Conservation (phyloP, 1,140 invertebrate genomes). For the Leucophenga varia region DNA sequence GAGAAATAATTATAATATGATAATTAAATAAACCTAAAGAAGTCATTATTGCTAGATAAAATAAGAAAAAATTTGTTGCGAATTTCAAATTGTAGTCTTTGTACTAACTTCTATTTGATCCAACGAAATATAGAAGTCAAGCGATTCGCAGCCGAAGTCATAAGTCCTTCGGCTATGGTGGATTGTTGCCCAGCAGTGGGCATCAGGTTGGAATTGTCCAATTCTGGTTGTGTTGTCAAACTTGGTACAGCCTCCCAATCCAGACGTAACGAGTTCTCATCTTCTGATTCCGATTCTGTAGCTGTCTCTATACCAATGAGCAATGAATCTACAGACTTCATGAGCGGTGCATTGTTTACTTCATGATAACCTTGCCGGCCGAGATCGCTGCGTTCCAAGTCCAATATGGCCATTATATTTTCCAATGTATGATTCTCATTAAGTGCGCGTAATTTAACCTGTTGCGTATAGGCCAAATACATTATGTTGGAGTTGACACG, state of each 20-base stretch:
- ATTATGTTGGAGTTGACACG: slow-evolving; percentile 80
- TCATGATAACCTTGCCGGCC: slow-evolving; percentile 60
- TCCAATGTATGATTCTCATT: slow-evolving; percentile 71
- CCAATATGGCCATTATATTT: slow-evolving; percentile 72
- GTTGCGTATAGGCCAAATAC: slow-evolving; percentile 78
- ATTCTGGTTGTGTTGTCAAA: slow-evolving; percentile 33
- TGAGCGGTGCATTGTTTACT: slow-evolving; percentile 42
- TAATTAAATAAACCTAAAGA: no score
- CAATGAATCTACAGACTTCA: slow-evolving; percentile 63
- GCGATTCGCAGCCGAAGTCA: slow-evolving; percentile 66
- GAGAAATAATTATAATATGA: no score
- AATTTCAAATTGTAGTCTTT: neutral
- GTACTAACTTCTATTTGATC: slow-evolving; percentile 32
- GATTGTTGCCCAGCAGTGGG: slow-evolving; percentile 61
- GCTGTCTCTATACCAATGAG: slow-evolving; percentile 62
- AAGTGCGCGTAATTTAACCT: slow-evolving; percentile 65
- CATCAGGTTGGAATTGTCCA: slow-evolving; percentile 38
- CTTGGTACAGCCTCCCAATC: slow-evolving; percentile 71
- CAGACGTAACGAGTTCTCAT: slow-evolving; percentile 65
- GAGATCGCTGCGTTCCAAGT: slow-evolving; percentile 66
- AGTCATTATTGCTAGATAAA: no score
- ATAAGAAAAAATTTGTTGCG: no score
- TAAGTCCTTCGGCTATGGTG: slow-evolving; percentile 64
- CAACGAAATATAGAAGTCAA: slow-evolving; percentile 66
- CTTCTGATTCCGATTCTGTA: slow-evolving; percentile 69